Base-by-base conservation (phyloP, 2,113 vertebrate genomes). In the Aegotheles bennettii region DNA sequence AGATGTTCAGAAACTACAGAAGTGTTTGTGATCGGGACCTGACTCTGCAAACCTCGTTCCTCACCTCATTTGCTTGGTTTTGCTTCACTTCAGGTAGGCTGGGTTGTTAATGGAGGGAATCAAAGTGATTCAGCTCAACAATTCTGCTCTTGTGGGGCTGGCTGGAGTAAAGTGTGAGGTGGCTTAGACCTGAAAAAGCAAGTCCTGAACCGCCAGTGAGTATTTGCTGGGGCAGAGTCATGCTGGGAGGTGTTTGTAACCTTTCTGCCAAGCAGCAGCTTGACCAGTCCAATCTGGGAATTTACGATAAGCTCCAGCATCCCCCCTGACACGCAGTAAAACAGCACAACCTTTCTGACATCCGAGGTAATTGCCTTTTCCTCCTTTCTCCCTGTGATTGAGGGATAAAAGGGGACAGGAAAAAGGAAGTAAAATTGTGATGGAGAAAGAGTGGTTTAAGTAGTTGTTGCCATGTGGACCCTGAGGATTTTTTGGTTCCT, bases 391-490 rank as follows among this genome's bases (percentile, higher is more conserved):
- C 3, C 31, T 23, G 4, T 12, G 40, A 23, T 15, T 0, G 5
- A 75, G 16, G 47, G 47, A 35, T 16, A 35, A 63, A 15, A 29
- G 6, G 61, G 29, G 20, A 47, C 13, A 18, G 13, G 50, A 47
- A 48, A 42, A 57, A 11, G 28, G n/a, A 47, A 31, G 35, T 31
- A 26, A 19, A 29, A 38, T 20, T 24, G 23, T 13, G 15, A 3
- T 1, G 14, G 45, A 18, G n/a, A 31, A 47, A 26, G 60, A 4
- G 11, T 45, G 24, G 2, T 60, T 33, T 17, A 36, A 48, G 60
- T 7, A 20, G 29, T 9, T 38, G 14, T 47, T 64, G n/a, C 64
- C 25, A 17, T 21, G 3, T 0, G 0, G 18, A 78, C 35, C 73
- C 16, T 5, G 4, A 54, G 60, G 60, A 38, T 36, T 48, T 6